A percentile compares a stretch with the other conserved stretches of the same genome.
phyloP scores from a whole-genome alignment of 2,797 vertebrate species.

The Xyrichtys novacula region DNA sequence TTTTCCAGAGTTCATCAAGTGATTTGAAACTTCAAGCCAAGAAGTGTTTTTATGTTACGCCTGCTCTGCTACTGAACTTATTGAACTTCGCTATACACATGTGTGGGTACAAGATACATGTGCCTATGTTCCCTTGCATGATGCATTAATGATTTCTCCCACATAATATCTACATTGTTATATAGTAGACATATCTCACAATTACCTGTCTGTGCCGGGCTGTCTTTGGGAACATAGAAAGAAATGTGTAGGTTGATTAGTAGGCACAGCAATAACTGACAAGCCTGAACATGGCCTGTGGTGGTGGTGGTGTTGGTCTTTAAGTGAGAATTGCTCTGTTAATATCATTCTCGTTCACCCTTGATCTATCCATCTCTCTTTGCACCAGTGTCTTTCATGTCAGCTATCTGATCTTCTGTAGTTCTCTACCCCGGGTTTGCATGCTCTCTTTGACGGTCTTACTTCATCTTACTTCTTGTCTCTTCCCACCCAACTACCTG shows the following conservation, averaged over 20 bases:
- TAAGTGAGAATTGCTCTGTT: conserved; percentile 65
- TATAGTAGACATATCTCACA: conserved; percentile 21
- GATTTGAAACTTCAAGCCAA: conserved; percentile 16
- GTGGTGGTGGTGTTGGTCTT: conserved; percentile 65
- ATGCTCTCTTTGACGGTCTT: conserved; percentile 44
- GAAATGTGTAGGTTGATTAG: conserved; percentile 53
- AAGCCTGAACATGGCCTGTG: conserved; percentile 51
- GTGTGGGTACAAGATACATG: conserved; percentile 31
- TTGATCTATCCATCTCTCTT: conserved; percentile 67
- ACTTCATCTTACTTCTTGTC: conserved; percentile 48
- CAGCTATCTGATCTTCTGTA: conserved; percentile 65
- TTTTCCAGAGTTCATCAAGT: conserved; percentile 20
- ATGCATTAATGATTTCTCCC: conserved; percentile 8
- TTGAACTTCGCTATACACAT: conserved; percentile 39
- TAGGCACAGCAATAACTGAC: conserved; percentile 51
- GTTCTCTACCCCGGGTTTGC: conserved; percentile 31
- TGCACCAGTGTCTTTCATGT: conserved; percentile 70
- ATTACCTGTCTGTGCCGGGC: conserved; percentile 35
- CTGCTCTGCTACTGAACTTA: conserved; percentile 9
- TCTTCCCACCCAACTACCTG: conserved; percentile 59
- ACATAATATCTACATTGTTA: conserved; percentile 24
- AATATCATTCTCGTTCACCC: conserved; percentile 63
- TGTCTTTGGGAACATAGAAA: conserved; percentile 30
- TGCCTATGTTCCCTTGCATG: conserved; percentile 14
- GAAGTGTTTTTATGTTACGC: conserved; percentile 9